These are phyloP conservation scores for Tanypteryx hageni DNA, from an alignment of 2,888 invertebrate species.

Conservation along the genomic window DNA sequence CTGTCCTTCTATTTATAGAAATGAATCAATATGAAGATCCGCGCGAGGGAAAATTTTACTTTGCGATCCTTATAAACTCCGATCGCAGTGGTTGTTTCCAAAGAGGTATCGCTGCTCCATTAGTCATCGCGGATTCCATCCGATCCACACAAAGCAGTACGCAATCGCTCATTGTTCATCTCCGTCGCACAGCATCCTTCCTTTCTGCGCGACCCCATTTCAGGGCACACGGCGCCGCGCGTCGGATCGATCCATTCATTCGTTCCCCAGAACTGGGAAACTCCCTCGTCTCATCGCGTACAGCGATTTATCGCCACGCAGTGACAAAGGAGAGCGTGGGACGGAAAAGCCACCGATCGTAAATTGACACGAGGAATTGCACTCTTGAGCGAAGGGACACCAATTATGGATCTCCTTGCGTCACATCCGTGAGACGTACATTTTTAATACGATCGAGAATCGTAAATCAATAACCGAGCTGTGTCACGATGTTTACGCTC, in stretches of 20 bases:
- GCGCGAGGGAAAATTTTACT: not conserved
- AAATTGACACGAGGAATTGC: conserved; percentile 13
- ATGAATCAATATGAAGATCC: no score
- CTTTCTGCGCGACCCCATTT: not conserved
- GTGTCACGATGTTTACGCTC: no score
- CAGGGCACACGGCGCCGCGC: not conserved
- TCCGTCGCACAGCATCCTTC: not conserved
- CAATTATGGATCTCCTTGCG: conserved; percentile 22
- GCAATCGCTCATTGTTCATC: no score
- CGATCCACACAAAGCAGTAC: no score
- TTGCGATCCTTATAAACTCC: not conserved
- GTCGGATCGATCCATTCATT: not conserved
- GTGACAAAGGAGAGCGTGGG: conserved; percentile 20
- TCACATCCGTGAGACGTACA: not conserved
- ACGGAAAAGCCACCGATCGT: not conserved
- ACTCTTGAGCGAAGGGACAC: not conserved
- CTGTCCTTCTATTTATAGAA: no score
- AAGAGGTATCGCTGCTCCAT: no score
- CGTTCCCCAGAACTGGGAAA: not conserved
- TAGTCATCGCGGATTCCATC: no score
- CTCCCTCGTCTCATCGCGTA: not conserved
- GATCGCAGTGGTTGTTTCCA: not conserved
- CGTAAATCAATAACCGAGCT: no score
- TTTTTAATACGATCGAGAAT: no score
- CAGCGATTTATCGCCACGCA: not conserved